Percentiles rank a stretch among this genome's conserved stretches.
Conservation (phyloP, 2,888 invertebrate species). For the Eupithecia vulgata region DNA sequence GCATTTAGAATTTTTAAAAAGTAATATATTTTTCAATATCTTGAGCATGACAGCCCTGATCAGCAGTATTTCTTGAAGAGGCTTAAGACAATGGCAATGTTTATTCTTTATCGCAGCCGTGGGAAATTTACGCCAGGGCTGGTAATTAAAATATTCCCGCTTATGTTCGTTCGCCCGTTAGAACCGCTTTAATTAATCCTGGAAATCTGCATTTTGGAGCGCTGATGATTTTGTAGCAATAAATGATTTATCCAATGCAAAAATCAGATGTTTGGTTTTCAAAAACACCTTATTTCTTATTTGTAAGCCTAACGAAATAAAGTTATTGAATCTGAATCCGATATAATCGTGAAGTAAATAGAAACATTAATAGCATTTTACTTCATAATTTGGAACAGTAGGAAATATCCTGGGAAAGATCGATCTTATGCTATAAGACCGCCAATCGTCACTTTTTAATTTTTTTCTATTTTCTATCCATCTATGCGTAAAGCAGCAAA, state of each 20-base stretch:
- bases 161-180: conserved; percentile 57
- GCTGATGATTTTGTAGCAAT: conserved; percentile 16
- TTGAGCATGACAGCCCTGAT: conserved; percentile 63
- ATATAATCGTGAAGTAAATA: too few species aligned
- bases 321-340: too few species aligned
- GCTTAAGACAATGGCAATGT: conserved; percentile 79
- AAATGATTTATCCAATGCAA: not conserved
- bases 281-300: too few species aligned
- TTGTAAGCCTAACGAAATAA: too few species aligned
- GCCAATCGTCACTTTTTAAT: too few species aligned
- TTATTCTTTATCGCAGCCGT: conserved; percentile 84
- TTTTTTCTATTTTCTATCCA: too few species aligned
- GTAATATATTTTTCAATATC: not conserved
- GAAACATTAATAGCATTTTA: too few species aligned
- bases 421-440: too few species aligned
- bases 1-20: too few species aligned
- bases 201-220: conserved; percentile 59
- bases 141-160: conserved; percentile 81
- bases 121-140: conserved; percentile 79
- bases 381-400: too few species aligned
- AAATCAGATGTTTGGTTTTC: not conserved
- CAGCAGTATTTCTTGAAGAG: conserved; percentile 73
- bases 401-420: too few species aligned
- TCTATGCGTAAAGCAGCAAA: too few species aligned
- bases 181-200: conserved; percentile 72